Base-by-base conservation (phyloP, 1,140 invertebrate genomes). In the Pectinophora gossypiella region DNA sequence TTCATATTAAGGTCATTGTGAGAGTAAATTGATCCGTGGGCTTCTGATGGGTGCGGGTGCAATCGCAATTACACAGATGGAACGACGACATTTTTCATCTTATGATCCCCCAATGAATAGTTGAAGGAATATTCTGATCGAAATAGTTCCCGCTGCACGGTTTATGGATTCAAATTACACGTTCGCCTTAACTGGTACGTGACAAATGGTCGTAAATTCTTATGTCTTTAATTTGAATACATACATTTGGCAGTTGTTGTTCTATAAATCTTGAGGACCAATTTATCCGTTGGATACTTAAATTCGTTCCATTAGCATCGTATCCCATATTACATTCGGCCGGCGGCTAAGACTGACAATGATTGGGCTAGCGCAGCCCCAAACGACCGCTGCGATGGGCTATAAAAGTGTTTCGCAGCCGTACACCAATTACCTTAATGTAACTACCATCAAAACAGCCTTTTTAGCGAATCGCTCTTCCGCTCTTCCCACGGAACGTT, bases 361-460 rank as follows among this genome's bases (percentile, higher is more conserved):
- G 68, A 77, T 76, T 71, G 72, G 70, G 12, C 72, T 70, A 65
- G 66, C 58, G 68, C 55, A 70, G 65, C 68, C 67, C 63, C 66
- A 73, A 79, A 79, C 77, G 76, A 68, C 68, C 67, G 61, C 55
- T 58, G 61, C 68, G 62, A 68, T 73, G 65, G 75, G 63, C 70
- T 64, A 79, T 81, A 83, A 83, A 79, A 77, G 72, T 76, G 71
- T 76, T 82, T 72, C 66, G 68, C 63, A 81, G 69, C 69, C 70
- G 75, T 75, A 76, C 58, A 72, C 65, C 80, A 82, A 86, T 86
- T 77, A 84, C 75, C 67, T 79, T 84, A 79, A 85, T 84, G 79
- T 76, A 79, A 77, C 71, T 76, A 73, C 72, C 78, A 76, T 79
- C 76, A 75, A 76, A 76, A 77, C 63, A 77, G 75, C 70, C 72